These are phyloP conservation scores for Ctenodactylus gundi DNA, from an alignment of 2,113 vertebrate genomes.

Conservation along the genomic window DNA sequence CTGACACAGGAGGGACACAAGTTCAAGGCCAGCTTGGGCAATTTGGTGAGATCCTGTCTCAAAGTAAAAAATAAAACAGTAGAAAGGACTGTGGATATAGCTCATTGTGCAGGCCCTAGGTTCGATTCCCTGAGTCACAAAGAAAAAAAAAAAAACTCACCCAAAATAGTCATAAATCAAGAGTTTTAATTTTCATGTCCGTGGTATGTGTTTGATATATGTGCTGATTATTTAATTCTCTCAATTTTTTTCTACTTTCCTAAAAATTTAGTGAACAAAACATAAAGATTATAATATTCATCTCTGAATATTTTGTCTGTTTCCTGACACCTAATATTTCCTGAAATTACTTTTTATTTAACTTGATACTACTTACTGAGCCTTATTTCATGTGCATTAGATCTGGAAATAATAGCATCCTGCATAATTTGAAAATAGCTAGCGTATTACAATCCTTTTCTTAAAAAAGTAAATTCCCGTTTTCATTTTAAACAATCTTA, in stretches of 20 bases:
- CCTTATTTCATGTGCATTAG: neutral
- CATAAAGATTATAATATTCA: neutral
- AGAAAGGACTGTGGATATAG: neutral
- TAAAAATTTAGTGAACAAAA: neutral
- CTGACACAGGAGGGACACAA: neutral
- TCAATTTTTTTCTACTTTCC: neutral
- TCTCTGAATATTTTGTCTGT: neutral
- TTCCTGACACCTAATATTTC: neutral
- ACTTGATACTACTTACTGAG: neutral
- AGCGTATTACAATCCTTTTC: neutral
- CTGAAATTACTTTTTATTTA: neutral
- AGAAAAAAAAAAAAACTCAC: neutral
- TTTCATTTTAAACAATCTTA: neutral
- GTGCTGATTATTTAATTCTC: neutral
- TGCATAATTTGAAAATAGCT: neutral
- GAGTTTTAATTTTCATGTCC: neutral
- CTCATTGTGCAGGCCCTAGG: neutral
- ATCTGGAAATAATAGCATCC: neutral
- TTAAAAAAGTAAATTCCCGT: neutral
- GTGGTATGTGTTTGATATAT: neutral
- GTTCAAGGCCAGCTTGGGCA: neutral
- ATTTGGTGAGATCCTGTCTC: neutral
- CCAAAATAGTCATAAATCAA: neutral
- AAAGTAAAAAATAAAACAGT: neutral
- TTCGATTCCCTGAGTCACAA: neutral